Evolutionary conservation across 2,797 vertebrate species (phyloP).

Genomic region (Smutsia gigantea): DNA sequence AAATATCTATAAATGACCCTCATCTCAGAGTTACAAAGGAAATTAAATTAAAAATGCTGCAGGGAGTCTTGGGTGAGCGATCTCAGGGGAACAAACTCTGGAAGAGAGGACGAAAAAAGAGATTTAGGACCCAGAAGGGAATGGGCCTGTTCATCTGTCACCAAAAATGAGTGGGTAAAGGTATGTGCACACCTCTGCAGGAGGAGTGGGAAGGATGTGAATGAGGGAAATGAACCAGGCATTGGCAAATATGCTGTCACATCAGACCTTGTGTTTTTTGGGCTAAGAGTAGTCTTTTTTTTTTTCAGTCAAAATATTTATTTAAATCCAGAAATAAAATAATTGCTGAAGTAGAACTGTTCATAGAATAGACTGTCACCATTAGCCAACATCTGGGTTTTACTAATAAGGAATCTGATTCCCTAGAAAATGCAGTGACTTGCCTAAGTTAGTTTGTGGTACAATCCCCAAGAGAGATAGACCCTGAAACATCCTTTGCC

Average conservation of each 20-base stretch:
- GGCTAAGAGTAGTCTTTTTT: not conserved
- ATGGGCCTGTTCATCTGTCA: no score
- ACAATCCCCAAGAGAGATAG: not conserved
- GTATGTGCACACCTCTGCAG: accelerated
- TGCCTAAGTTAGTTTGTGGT: not conserved
- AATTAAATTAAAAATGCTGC: constrained; percentile 82
- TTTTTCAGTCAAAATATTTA: constrained; percentile 35
- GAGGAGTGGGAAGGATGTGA: not conserved
- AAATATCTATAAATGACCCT: constrained; percentile 78
- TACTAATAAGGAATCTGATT: not conserved
- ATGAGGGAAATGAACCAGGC: not conserved
- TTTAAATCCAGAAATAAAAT: constrained; percentile 48
- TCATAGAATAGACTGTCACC: not conserved
- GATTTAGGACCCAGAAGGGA: not conserved
- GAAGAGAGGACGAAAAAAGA: not conserved
- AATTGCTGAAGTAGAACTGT: not conserved
- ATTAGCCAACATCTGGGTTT: not conserved
- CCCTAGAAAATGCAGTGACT: not conserved
- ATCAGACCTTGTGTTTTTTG: not conserved
- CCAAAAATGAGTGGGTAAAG: accelerated
- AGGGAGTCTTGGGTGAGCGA: constrained; percentile 70
- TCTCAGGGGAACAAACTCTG: constrained; percentile 41
- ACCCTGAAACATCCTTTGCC: not conserved
- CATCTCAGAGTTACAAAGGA: constrained; percentile 69
- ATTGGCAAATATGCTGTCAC: not conserved